These are phyloP conservation scores for Lypha dubia DNA, from an alignment of 2,888 invertebrate genomes.

Conservation along the genomic window DNA sequence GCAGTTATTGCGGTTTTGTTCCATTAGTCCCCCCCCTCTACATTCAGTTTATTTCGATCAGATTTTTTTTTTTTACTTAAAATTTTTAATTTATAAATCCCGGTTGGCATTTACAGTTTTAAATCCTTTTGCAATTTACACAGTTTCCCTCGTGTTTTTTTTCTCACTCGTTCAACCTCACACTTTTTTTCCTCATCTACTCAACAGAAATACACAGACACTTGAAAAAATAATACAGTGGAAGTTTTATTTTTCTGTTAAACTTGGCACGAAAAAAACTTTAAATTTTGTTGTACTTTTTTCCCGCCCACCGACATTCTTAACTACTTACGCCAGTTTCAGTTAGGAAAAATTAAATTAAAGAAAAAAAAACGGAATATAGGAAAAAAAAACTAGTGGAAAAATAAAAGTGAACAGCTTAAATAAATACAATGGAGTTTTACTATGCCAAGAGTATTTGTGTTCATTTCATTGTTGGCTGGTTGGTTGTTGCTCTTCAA, in stretches of 20 bases:
- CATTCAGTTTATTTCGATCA: conserved; percentile 3
- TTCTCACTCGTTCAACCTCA: not conserved
- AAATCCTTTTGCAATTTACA: conserved; percentile 22
- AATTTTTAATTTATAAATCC: not conserved
- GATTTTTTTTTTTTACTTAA: conserved; percentile 1
- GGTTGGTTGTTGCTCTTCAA: conserved; percentile 13
- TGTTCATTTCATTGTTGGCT: conserved; percentile 41
- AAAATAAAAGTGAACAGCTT: conserved; percentile 40
- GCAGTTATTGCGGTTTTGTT: conserved; percentile 8
- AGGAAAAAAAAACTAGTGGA: not conserved
- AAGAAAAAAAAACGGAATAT: no score
- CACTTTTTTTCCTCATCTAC: no score
- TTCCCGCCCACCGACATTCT: conserved; percentile 57
- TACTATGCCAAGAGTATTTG: conserved; percentile 60
- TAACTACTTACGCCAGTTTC: conserved; percentile 63
- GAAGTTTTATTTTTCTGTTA: conserved; percentile 31
- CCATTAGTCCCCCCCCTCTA: conserved; percentile 4
- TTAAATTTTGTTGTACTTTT: conserved; percentile 34
- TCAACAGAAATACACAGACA: conserved; percentile 5
- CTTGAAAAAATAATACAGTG: conserved; percentile 12
- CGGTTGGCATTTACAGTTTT: conserved; percentile 42
- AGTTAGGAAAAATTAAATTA: conserved; percentile 21
- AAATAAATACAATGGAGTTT: conserved; percentile 60
- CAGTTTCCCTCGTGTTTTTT: not conserved
- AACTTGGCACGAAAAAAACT: conserved; percentile 66